Base-by-base conservation (phyloP, 2,113 vertebrate genomes). In the Nibea albiflora region DNA sequence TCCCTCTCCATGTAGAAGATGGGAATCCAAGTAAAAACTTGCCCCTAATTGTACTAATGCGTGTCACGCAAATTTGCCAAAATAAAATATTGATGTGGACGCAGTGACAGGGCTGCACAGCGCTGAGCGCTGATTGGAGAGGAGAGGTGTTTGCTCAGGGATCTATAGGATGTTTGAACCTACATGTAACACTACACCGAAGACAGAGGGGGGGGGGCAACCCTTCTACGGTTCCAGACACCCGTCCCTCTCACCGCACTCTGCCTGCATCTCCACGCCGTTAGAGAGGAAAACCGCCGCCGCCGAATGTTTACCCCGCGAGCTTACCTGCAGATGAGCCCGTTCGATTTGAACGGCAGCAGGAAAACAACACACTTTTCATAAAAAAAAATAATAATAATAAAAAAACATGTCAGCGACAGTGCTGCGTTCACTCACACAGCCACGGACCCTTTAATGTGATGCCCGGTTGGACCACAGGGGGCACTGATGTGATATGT, bases 401-500 rank as follows among this genome's bases (percentile, higher is more conserved):
- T 26, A 26, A 26, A 26, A 26, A 26, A 26, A 26, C 2, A 76
- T 79, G 74, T 56, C 76, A 76, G 58, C 10, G 58, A 46, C 64
- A 39, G 56, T 46, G 46, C 49, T 49, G 66, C 3, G 44, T 2
- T 49, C 26, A 76, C 19, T 17, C 54, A 46, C 53, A 5, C 42
- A 16, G 52, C 52, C 12, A 3, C 74, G 66, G 72, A 75, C 60
- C 64, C 20, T 57, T 20, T 7, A 11, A 35, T 89, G 94, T 66
- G 79, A 86, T 89, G 74, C 87, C 87, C n/a, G 1, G 11, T 54
- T 67, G 50, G 79, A 92, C 94, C 95, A 95, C 95, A 96, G 95
- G 94, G 95, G 95, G 95, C 92, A 89, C 94, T 95, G 93, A 89
- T 93, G 95, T 93, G 91, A 94, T 93, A 89, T 92, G 87, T 87